phyloP scores from a whole-genome alignment of 2,113 vertebrate species.

The Boleophthalmus pectinirostris region DNA sequence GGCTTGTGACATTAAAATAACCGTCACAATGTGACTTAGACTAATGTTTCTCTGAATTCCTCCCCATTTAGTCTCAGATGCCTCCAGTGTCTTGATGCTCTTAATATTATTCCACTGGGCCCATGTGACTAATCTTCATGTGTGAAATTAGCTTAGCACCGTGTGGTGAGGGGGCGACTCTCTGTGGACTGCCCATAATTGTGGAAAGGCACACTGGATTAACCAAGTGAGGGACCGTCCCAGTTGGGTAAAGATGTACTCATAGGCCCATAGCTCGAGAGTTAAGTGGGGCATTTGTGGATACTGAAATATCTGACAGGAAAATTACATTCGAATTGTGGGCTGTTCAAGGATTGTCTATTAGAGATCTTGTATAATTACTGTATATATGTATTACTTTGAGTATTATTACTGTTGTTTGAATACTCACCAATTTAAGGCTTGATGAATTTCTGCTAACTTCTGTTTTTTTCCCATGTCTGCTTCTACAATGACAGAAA shows the following conservation, averaged over 20 bases:
- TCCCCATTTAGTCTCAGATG: background rate
- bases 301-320: background rate
- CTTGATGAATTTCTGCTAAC: conserved; percentile 75
- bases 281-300: conserved; percentile 12
- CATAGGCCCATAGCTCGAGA: conserved; percentile 1
- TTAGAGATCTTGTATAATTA: background rate
- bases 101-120: conserved; percentile 16
- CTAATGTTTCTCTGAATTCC: background rate
- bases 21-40: background rate
- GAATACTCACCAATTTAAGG: conserved; percentile 69
- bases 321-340: conserved; percentile 3
- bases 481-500: conserved; percentile 44
- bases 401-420: background rate
- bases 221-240: background rate
- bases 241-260: conserved; percentile 1
- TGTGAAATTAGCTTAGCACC: conserved; percentile 40
- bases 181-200: conserved; percentile 37
- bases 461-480: conserved; percentile 78
- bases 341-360: background rate
- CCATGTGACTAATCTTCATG: conserved; percentile 25
- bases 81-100: conserved; percentile 16
- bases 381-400: background rate
- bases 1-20: background rate
- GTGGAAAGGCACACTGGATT: conserved; percentile 18
- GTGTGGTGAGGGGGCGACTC: conserved; percentile 25